phyloP scores from a whole-genome alignment of 2,113 vertebrate genomes.

The Acanthisitta chloris region DNA sequence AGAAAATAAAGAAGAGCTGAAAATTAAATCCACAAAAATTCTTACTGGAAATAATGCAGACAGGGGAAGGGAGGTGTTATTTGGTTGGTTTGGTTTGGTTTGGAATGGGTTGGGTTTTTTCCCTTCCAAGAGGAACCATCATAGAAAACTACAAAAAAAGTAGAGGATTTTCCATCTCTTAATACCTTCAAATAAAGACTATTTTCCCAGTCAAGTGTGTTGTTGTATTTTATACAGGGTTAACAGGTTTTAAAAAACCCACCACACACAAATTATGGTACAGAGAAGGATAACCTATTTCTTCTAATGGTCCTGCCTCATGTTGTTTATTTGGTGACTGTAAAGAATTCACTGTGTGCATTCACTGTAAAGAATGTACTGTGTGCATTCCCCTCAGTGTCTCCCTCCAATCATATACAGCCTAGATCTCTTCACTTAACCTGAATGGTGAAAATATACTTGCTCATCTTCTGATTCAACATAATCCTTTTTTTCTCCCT shows the following conservation, averaged over 20 bases:
- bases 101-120: neutral
- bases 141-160: neutral
- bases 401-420: neutral
- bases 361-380: neutral
- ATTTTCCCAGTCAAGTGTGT: neutral
- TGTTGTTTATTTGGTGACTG: too few relatives aligned
- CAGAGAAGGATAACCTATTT: neutral
- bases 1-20: neutral
- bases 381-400: neutral
- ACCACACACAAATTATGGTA: neutral
- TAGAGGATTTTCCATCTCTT: neutral
- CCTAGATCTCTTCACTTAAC: neutral
- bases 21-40: constrained; percentile 19
- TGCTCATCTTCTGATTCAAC: accelerated
- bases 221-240: neutral
- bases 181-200: neutral
- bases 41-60: neutral
- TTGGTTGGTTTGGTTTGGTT: neutral
- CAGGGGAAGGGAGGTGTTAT: neutral
- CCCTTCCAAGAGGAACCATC: neutral
- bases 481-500: neutral
- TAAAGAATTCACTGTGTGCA: neutral
- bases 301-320: neutral
- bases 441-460: neutral
- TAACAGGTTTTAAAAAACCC: neutral